Conservation (phyloP, 2,113 vertebrate genomes). For the Progne subis region DNA sequence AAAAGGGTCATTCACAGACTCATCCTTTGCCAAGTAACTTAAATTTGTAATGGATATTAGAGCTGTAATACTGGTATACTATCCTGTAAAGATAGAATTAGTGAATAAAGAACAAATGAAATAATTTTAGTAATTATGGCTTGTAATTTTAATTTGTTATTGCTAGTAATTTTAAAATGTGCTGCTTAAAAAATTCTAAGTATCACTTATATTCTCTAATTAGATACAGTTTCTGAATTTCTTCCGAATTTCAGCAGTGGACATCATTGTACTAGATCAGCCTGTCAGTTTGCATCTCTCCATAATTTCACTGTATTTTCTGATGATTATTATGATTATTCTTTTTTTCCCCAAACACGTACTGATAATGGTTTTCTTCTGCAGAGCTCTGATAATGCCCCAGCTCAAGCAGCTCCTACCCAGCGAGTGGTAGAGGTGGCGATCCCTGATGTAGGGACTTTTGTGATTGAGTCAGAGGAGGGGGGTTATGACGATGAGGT, state of each 20-base stretch:
- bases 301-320: neutral
- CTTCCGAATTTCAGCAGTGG: neutral
- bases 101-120: neutral
- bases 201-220: neutral
- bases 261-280: neutral
- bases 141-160: neutral
- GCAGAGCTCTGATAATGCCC: constrained; percentile 79
- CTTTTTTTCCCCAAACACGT: neutral
- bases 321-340: neutral
- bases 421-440: constrained; percentile 93
- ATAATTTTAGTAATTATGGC: neutral
- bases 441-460: constrained; percentile 92
- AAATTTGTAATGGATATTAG: neutral
- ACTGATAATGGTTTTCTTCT: constrained; percentile 75
- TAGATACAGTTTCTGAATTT: neutral
- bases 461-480: constrained; percentile 93
- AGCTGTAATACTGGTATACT: neutral
- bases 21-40: neutral
- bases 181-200: neutral
- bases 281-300: neutral
- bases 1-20: neutral
- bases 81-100: neutral
- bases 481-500: constrained; percentile 98
- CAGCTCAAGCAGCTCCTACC: constrained; percentile 76
- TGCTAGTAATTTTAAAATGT: neutral